Evolutionary conservation across 2,113 vertebrate species (phyloP).

Genomic region (Lethenteron camtschaticum): DNA sequence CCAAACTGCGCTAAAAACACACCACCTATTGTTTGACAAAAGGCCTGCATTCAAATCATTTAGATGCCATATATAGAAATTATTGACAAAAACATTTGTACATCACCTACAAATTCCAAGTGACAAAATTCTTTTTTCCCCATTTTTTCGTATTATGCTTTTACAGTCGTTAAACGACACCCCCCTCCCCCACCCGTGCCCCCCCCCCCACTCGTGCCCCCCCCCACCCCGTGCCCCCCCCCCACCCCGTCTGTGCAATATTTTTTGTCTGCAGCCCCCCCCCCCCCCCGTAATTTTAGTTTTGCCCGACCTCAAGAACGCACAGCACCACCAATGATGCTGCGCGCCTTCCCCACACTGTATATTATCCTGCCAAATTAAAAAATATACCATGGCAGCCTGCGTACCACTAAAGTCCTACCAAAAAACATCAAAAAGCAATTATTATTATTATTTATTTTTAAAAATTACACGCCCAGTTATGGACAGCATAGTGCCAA

Average conservation of each 20-base stretch:
- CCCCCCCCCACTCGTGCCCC: constrained; percentile 21
- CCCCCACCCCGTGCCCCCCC: constrained; percentile 19
- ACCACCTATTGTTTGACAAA: constrained; percentile 5
- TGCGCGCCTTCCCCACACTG: constrained; percentile 8
- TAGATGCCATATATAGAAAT: constrained; percentile 5
- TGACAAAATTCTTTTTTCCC: constrained; percentile 41
- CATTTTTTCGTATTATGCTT: constrained; percentile 28
- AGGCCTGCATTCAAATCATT: neutral
- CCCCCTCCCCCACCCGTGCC: constrained; percentile 18
- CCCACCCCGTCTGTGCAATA: constrained; percentile 53
- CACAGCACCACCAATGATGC: no score
- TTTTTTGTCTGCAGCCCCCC: neutral
- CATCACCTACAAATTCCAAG: constrained; percentile 12
- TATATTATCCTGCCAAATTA: constrained; percentile 71
- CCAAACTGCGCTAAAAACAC: constrained; percentile 2
- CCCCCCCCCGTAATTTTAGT: no score
- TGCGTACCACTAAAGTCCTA: constrained; percentile 92
- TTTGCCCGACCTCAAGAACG: no score
- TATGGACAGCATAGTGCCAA: constrained; percentile 5
- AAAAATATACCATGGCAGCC: constrained; percentile 72
- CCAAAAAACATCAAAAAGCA: constrained; percentile 25
- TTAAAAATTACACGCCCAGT: neutral
- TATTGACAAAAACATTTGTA: constrained; percentile 24
- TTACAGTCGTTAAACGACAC: constrained; percentile 53
- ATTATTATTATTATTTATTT: neutral